These are phyloP conservation scores for Eptatretus burgeri DNA, from an alignment of 2,113 vertebrate genomes.

Conservation along the genomic window DNA sequence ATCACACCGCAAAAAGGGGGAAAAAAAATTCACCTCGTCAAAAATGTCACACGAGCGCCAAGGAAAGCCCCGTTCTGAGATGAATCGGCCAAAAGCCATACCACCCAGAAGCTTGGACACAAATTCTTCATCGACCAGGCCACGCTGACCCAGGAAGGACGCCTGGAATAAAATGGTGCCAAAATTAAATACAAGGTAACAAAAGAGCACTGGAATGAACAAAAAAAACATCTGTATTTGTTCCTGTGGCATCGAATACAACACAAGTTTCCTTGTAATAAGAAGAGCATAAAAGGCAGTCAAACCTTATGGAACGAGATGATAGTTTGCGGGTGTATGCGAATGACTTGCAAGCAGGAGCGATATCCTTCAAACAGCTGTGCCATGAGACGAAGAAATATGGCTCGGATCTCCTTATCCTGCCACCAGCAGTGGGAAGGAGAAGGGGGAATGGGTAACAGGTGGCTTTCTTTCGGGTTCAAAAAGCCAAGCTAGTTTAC, in stretches of 20 bases:
- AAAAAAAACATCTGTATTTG: no score
- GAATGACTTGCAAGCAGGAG: conserved; percentile 84
- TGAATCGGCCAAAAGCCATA: conserved; percentile 93
- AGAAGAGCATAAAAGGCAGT: no score
- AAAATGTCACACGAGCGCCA: conserved; percentile 83
- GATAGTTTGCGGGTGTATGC: conserved; percentile 78
- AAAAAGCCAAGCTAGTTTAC: no score
- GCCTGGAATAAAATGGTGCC: conserved; percentile 24
- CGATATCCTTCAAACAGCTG: conserved; percentile 95
- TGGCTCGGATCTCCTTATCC: conserved; percentile 84
- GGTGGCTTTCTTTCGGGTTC: neutral
- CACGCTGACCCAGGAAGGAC: conserved; percentile 75
- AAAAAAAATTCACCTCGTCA: conserved; percentile 40
- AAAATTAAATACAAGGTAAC: conserved; percentile 9
- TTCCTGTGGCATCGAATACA: no score
- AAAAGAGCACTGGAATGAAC: no score
- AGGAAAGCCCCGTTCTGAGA: conserved; percentile 80
- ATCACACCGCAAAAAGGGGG: no score
- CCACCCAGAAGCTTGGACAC: conserved; percentile 81
- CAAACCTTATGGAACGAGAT: conserved; percentile 94
- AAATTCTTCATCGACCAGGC: conserved; percentile 85
- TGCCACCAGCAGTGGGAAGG: conserved; percentile 14
- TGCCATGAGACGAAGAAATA: conserved; percentile 85
- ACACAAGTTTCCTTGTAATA: no score
- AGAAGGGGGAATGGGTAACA: neutral